Evolutionary conservation across 1,140 invertebrate genomes (phyloP), one percentile per base, ranked within the genome.

Genomic region (Drosophila fuyamai): DNA sequence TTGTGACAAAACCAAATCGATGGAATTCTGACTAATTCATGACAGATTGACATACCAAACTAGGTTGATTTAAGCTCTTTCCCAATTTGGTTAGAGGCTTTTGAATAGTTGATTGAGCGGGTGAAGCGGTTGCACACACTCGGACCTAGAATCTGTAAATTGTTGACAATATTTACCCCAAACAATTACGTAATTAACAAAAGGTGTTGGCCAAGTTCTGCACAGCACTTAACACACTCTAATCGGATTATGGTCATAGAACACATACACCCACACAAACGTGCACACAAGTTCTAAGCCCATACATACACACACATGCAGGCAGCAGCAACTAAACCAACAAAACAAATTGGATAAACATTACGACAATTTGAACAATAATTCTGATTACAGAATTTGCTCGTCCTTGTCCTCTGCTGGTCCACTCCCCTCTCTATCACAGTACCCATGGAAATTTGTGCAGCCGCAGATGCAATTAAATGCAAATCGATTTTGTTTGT

Each of bases 321-420:
- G 46, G 43, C 29, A 62, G 27, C 70, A 76, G 74, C 47, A 76
- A 86, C 61, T 74, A 79, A 88, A 63, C 79, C 53, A 74, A 67
- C 66, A 86, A 73, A 86, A 86, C 83, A 83, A 86, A 86, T 83
- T 86, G 84, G 81, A 78, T 76, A 86, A 86, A 86, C 82, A 86
- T 89, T 84, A 89, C 79, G 68, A 89, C 83, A 86, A 86, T 83
- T 75, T 80, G 83, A 86, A 84, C 84, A 86, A 89, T 86, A 86
- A 86, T 85, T 85, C 80, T 81, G 83, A 82, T 82, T 86, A 78
- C 67, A 78, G 68, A 75, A 86, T 80, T 84, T 77, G 60, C 68
- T 58, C 67, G 43, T 47, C 67, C 63, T 68, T 56, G 67, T 41
- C 14, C 63, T 16, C 27, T 13, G 63, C 18, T n/a, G 46, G 13